Conservation (phyloP, 2,888 invertebrate species). For the Frankliniella fusca region DNA sequence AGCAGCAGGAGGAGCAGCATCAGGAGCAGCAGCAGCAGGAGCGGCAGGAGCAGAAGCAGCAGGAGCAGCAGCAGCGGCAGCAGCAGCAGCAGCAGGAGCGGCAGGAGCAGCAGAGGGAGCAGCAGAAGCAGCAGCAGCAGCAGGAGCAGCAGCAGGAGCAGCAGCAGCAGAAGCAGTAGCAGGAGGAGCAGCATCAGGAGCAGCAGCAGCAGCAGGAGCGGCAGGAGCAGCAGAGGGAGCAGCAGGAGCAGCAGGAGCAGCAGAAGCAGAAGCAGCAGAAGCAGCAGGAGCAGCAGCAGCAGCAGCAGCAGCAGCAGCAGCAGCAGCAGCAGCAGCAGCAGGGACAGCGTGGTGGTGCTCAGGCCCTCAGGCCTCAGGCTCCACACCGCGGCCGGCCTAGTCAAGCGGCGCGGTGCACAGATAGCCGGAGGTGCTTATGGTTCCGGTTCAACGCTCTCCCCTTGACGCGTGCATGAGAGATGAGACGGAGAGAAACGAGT, state of each 20-base stretch:
- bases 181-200: too few relatives aligned
- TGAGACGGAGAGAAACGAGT: constrained; percentile 18
- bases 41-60: too few relatives aligned
- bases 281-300: too few relatives aligned
- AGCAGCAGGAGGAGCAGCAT: not conserved
- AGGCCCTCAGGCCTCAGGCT: not conserved
- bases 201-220: too few relatives aligned
- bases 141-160: too few relatives aligned
- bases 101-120: not conserved
- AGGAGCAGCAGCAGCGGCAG: too few relatives aligned
- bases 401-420: constrained; percentile 28
- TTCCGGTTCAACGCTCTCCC: constrained; percentile 21
- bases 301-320: too few relatives aligned
- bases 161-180: too few relatives aligned
- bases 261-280: too few relatives aligned
- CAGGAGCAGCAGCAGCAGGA: not conserved
- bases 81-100: not conserved
- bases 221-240: too few relatives aligned
- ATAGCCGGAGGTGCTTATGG: constrained; percentile 25
- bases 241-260: too few relatives aligned
- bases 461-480: constrained; percentile 25
- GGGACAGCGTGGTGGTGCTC: not conserved
- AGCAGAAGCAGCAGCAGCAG: too few relatives aligned
- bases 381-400: not conserved
- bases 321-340: not conserved